Evolutionary conservation across 1,140 invertebrate genomes (phyloP), one percentile per base, ranked within the genome.

Genomic region (Zaprionus tsacasi): DNA sequence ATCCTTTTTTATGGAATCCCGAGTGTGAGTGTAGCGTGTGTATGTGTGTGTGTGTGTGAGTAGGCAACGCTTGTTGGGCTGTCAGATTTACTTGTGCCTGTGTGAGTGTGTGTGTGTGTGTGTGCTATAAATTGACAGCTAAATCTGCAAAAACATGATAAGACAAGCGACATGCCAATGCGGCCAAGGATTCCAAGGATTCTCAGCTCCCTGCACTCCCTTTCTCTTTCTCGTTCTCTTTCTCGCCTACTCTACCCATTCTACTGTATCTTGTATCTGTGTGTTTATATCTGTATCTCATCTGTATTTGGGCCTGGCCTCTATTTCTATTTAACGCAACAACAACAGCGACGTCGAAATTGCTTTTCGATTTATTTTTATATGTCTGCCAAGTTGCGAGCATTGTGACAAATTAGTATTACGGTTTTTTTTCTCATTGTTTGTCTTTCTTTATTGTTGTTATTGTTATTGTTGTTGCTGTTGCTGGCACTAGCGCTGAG

Each of bases 121-220:
- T 54, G 59, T 57, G 81, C 78, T 79, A 81, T 89, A 89, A 89
- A 89, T 89, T 79, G 85, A 89, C 85, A 89, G 85, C 86, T 88
- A 89, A 89, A 89, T 89, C 85, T 89, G 85, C 81, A 89, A 89
- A 89, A 89, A 89, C 85, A 89, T 81, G 85, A 89, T 89, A 89
- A 89, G 85, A 89, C 85, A 81, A 88, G 83, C 83, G 81, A 88
- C 83, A 88, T 89, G 77, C 83, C 83, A 88, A 88, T 87, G 83
- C 83, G 83, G 83, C 83, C 83, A 88, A 83, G 63, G 63, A 71
- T 57, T 65, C 57, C 38, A 61, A 76, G 79, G 79, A 68, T 63
- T 58, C 52, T 68, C 52, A 65, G 13, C 30, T 12, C 33, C 17
- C n/a, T 3, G 1, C 52, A 6, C 52, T 55, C 12, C 1, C 13